These are phyloP conservation scores for Synanthedon andrenaeformis DNA, from an alignment of 2,888 invertebrate species.

Conservation along the genomic window DNA sequence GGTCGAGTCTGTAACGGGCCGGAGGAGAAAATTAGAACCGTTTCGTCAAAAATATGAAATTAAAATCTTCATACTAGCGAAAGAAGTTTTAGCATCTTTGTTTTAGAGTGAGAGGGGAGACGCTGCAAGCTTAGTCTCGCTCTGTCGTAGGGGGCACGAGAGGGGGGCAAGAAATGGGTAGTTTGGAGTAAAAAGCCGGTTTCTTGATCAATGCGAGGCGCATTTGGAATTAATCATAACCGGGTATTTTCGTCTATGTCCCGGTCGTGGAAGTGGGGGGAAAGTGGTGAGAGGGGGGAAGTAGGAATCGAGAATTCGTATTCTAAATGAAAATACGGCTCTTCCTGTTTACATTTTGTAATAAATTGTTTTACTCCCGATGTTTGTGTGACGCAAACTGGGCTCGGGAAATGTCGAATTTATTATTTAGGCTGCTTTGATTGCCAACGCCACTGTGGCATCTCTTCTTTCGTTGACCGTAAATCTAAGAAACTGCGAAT, in stretches of 20 bases:
- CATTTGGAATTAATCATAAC: conserved; percentile 71
- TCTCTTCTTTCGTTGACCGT: conserved; percentile 16
- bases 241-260: conserved; percentile 68
- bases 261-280: conserved; percentile 17
- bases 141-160: conserved; percentile 29
- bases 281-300: conserved; percentile 18
- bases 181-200: conserved; percentile 69
- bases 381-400: conserved; percentile 39
- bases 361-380: conserved; percentile 67
- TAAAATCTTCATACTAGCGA: conserved; percentile 72
- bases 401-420: conserved; percentile 22
- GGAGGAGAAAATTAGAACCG: conserved; percentile 58
- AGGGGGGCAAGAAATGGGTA: conserved; percentile 55
- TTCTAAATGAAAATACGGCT: conserved; percentile 69
- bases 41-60: conserved; percentile 71
- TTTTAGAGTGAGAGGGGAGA: conserved; percentile 66
- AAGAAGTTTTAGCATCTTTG: conserved; percentile 72
- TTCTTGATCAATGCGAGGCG: conserved; percentile 70
- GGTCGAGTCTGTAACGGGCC: conserved; percentile 17
- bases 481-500: conserved; percentile 3
- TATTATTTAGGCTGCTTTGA: conserved; percentile 32
- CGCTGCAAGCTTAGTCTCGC: conserved; percentile 62
- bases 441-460: conserved; percentile 8
- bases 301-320: conserved; percentile 57
- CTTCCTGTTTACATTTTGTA: conserved; percentile 71